These are phyloP conservation scores for Urosaurus nigricauda DNA, from an alignment of 2,797 vertebrate genomes.

Conservation along the genomic window DNA sequence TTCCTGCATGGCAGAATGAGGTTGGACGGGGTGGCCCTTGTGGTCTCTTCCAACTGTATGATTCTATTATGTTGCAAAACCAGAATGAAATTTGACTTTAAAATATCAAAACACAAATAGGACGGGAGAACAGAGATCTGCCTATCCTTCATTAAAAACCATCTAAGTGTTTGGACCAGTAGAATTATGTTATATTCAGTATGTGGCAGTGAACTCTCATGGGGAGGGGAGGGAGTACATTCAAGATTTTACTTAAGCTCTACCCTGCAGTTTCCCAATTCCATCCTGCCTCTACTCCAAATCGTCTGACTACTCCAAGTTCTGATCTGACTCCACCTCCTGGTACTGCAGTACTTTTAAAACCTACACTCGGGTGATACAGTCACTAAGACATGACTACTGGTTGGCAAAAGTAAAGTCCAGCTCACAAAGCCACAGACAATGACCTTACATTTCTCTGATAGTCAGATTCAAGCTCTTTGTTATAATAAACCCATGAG, in stretches of 20 bases:
- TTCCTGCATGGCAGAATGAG: no score
- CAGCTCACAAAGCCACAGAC: neutral
- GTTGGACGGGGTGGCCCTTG: no score
- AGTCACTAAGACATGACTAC: neutral
- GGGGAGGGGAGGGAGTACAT: neutral
- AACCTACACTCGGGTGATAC: neutral
- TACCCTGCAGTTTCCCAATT: neutral
- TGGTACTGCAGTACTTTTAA: neutral
- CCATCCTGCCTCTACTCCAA: neutral
- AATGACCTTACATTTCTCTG: neutral
- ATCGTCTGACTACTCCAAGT: neutral
- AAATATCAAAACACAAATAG: neutral
- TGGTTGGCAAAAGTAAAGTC: neutral
- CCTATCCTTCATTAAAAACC: neutral
- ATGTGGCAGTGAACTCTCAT: neutral
- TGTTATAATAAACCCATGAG: neutral
- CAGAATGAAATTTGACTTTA: neutral
- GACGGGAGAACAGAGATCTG: neutral
- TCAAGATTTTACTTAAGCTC: neutral
- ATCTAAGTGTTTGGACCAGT: neutral
- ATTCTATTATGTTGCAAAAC: neutral
- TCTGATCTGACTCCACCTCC: neutral
- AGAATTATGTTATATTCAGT: neutral
- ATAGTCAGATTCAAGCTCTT: neutral
- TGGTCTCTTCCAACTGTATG: no score